These are phyloP conservation scores for Paedocypris micromegethes DNA, from an alignment of 2,797 vertebrate species.

Conservation along the genomic window DNA sequence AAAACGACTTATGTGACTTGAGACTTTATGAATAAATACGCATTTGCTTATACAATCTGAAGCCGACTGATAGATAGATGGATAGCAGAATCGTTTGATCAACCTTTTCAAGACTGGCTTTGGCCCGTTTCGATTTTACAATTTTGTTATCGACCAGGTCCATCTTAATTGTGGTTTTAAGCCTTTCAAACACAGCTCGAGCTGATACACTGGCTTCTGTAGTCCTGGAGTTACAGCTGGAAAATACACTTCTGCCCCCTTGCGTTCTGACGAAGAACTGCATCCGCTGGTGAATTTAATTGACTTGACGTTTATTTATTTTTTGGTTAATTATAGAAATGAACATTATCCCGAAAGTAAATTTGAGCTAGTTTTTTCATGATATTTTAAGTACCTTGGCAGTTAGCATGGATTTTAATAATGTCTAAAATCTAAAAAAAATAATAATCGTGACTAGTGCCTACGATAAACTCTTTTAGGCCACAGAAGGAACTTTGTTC, in stretches of 20 bases:
- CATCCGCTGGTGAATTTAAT: background rate
- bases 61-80: constrained; percentile 21
- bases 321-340: too few species aligned
- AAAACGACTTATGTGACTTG: constrained; percentile 11
- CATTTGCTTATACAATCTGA: constrained; percentile 34
- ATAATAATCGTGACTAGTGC: too few species aligned
- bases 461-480: background rate
- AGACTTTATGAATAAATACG: constrained; percentile 24
- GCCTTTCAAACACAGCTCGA: constrained; percentile 36
- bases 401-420: too few species aligned
- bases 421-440: too few species aligned
- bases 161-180: constrained; percentile 66
- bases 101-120: constrained; percentile 44
- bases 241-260: constrained; percentile 43
- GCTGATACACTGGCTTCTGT: constrained; percentile 9
- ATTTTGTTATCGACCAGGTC: constrained; percentile 64
- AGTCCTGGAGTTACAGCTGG: background rate
- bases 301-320: background rate
- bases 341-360: too few species aligned
- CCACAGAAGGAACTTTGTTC: constrained; percentile 28
- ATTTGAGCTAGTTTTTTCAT: too few species aligned
- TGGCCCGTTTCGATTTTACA: constrained; percentile 55
- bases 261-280: constrained; percentile 12
- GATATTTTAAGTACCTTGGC: too few species aligned
- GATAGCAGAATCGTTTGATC: constrained; percentile 43